Base-by-base conservation (phyloP, 1,140 invertebrate genomes). In the Pseudachorutes palmiensis region DNA sequence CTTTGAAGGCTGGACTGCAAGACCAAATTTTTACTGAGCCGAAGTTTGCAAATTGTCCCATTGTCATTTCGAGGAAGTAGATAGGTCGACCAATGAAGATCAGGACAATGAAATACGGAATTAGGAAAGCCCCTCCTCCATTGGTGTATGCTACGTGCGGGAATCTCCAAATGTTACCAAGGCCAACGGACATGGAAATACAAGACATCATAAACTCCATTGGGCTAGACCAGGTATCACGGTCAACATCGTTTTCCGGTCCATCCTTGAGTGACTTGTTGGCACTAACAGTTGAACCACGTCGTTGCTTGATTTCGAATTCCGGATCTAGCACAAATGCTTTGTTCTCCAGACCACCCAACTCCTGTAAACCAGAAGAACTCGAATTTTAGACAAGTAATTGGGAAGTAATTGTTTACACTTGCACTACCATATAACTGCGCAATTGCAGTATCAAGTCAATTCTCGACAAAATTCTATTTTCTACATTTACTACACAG, bases 81-180 rank as follows among this genome's bases (percentile, higher is more conserved):
- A 92, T 86, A 5, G 91, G 90, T 55, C 91, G 82, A 1, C 90
- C 90, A 71, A 89, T 88, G n/a, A 88, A 78, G 12, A 89, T 71
- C 66, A 91, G 78, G 81, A 91, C 89, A 31, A 91, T 74, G 30
- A 90, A 78, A 77, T 91, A 93, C 0, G 89, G 88, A 45, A 93
- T 82, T 1, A 93, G 79, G 79, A 89, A 89, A 0, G 86, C 88
- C 76, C 63, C 88, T 74, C 80, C 80, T 36, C 36, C 36, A 45
- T 45, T 45, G 36, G 9, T 45, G 36, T 45, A 45, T 9, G 36
- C 36, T 12, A 19, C 19, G 19, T 12, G 19, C 36, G 36, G 36
- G 19, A 45, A 45, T 45, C 36, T 45, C 36, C 36, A 45, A 41
- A 94, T 87, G 76, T 93, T 94, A 30, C 89, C 90, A 59, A 91